phyloP scores from a whole-genome alignment of 2,888 invertebrate species.

The Megamerina dolium region DNA sequence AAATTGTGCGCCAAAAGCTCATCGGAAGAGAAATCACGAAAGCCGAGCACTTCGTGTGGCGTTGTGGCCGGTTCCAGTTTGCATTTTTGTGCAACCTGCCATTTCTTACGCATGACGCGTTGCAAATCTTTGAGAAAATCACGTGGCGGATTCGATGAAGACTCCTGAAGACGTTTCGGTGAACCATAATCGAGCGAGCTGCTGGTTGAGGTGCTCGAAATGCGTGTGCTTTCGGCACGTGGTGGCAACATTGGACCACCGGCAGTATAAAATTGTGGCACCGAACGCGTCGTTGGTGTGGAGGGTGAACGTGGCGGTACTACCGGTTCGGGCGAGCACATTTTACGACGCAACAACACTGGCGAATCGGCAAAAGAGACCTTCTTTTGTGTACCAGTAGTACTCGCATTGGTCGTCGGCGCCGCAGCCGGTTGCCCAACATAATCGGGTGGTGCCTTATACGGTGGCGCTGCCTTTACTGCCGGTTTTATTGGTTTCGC shows the following conservation, averaged over 20 bases:
- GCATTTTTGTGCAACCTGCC: slow-evolving; percentile 90
- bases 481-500: slow-evolving; percentile 42
- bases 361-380: slow-evolving; percentile 50
- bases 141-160: slow-evolving; percentile 66
- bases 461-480: slow-evolving; percentile 45
- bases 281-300: slow-evolving; percentile 25
- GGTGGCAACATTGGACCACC: slow-evolving; percentile 63
- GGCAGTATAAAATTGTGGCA: slow-evolving; percentile 15
- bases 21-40: slow-evolving; percentile 68
- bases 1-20: slow-evolving; percentile 43
- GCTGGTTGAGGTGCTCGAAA: slow-evolving; percentile 56
- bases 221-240: slow-evolving; percentile 66
- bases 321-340: slow-evolving; percentile 47
- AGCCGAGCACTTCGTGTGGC: slow-evolving; percentile 86
- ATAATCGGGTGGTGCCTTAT: slow-evolving; percentile 49
- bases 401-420: slow-evolving; percentile 14
- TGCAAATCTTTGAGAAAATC: slow-evolving; percentile 85
- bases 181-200: slow-evolving; percentile 54
- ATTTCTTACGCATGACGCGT: slow-evolving; percentile 87
- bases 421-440: slow-evolving; percentile 27
- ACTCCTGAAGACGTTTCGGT: slow-evolving; percentile 69
- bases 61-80: slow-evolving; percentile 81
- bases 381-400: slow-evolving; percentile 34
- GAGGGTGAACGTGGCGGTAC: slow-evolving; percentile 32
- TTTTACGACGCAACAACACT: slow-evolving; percentile 47